phyloP scores from a whole-genome alignment of 2,113 vertebrate species.

The Cyprinodon brontotheroides region DNA sequence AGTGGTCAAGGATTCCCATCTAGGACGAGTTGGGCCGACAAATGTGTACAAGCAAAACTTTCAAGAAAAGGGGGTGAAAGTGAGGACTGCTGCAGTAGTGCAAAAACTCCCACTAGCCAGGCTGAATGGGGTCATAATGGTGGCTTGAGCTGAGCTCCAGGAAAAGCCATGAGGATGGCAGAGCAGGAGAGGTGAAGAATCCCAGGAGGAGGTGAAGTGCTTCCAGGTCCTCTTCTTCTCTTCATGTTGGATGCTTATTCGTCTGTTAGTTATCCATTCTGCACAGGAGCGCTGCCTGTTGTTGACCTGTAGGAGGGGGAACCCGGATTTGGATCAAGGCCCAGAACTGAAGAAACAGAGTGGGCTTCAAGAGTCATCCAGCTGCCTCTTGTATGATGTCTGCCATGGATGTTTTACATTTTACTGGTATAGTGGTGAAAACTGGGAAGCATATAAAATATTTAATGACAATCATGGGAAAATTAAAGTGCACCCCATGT shows the following conservation, averaged over 20 bases:
- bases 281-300: slow-evolving; percentile 10
- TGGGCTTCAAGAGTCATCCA: slow-evolving; percentile 35
- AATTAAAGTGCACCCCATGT: background rate
- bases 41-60: slow-evolving; percentile 9
- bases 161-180: background rate
- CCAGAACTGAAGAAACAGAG: slow-evolving; percentile 58
- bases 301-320: slow-evolving; percentile 46
- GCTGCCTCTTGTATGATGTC: slow-evolving; percentile 15
- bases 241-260: slow-evolving; percentile 18
- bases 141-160: slow-evolving; percentile 48
- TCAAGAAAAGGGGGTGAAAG: slow-evolving; percentile 8
- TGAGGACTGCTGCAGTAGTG: slow-evolving; percentile 58
- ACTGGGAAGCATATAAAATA: slow-evolving; percentile 15
- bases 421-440: slow-evolving; percentile 20
- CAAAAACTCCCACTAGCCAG: slow-evolving; percentile 66
- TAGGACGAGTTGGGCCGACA: background rate
- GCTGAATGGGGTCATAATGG: slow-evolving; percentile 34
- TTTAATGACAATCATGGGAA: background rate
- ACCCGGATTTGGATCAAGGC: slow-evolving; percentile 62
- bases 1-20: slow-evolving; percentile 26
- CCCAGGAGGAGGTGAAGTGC: slow-evolving; percentile 17
- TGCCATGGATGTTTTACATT: slow-evolving; percentile 28
- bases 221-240: slow-evolving; percentile 44
- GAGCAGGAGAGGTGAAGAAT: slow-evolving; percentile 8
- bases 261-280: slow-evolving; percentile 25